Conservation (phyloP, 2,888 invertebrate genomes). For the Germaria angustata region DNA sequence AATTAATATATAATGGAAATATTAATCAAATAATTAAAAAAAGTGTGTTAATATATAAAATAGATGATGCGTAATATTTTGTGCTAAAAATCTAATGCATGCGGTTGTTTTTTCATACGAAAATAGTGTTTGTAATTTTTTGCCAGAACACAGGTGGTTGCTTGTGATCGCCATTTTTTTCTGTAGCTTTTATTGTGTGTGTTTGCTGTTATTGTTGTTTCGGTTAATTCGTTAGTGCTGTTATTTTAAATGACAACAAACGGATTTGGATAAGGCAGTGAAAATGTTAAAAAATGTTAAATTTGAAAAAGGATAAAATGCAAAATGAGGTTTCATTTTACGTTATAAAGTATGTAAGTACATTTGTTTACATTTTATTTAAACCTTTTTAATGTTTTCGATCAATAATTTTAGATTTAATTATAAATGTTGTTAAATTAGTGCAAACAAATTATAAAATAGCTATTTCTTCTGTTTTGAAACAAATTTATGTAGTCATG, state of each 20-base stretch:
- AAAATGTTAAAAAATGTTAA: not conserved
- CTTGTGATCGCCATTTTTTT: not conserved
- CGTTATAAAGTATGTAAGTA: too few species aligned
- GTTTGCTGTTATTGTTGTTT: not conserved
- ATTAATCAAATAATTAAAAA: not conserved
- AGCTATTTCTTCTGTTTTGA: too few species aligned
- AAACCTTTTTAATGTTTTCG: too few species aligned
- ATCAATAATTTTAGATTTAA: too few species aligned
- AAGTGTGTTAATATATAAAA: not conserved
- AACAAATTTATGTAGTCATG: too few species aligned
- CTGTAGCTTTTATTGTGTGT: not conserved
- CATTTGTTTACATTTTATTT: too few species aligned
- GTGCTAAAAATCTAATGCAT: not conserved
- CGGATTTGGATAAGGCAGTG: constrained; percentile 3
- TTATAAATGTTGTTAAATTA: too few species aligned
- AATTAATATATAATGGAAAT: not conserved
- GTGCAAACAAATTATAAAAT: too few species aligned
- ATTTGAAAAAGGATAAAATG: not conserved
- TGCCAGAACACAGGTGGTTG: not conserved
- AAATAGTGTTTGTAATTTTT: not conserved
- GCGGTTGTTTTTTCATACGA: not conserved
- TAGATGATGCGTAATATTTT: not conserved
- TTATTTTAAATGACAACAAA: not conserved
- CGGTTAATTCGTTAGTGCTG: not conserved
- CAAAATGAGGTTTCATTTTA: too few species aligned